These are phyloP conservation scores for Cantharis lateralis DNA, from an alignment of 2,888 invertebrate species.

Conservation along the genomic window DNA sequence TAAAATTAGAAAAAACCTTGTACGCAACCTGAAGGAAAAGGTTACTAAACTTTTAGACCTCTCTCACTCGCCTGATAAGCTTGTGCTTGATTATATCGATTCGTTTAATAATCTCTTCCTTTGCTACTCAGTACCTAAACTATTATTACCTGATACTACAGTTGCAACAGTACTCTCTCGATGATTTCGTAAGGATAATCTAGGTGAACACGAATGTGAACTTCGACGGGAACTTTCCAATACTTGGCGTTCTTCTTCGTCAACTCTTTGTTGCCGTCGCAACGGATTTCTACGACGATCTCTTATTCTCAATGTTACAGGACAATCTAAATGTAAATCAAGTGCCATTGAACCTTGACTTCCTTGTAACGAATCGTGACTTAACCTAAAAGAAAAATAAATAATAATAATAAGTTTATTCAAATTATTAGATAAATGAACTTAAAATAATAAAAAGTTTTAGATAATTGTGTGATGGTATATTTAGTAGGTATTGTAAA, in stretches of 20 bases:
- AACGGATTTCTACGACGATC: conserved; percentile 74
- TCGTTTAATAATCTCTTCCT: too few relatives aligned
- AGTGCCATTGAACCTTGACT: conserved; percentile 76
- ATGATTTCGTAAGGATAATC: conserved; percentile 49
- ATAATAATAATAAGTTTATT: background rate
- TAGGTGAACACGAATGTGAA: conserved; percentile 53
- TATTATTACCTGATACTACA: conserved; percentile 21
- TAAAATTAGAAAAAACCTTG: too few relatives aligned
- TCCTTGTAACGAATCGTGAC: conserved; percentile 62
- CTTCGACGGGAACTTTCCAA: conserved; percentile 42
- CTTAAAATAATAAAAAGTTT: too few relatives aligned
- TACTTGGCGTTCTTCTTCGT: conserved; percentile 65
- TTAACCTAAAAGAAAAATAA: conserved; percentile 43
- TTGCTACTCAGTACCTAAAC: too few relatives aligned
- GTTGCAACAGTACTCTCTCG: conserved; percentile 33
- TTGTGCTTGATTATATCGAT: too few relatives aligned
- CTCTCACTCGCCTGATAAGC: too few relatives aligned
- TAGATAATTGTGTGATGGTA: too few relatives aligned
- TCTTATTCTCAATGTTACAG: conserved; percentile 60
- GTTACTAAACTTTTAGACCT: too few relatives aligned
- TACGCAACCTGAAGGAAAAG: too few relatives aligned
- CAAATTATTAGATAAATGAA: too few relatives aligned
- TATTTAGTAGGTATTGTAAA: too few relatives aligned
- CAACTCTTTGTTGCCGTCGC: conserved; percentile 73
- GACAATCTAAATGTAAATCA: conserved; percentile 72